These are phyloP conservation scores for Metacarcinus magister DNA, from an alignment of 2,888 invertebrate species.

Conservation along the genomic window DNA sequence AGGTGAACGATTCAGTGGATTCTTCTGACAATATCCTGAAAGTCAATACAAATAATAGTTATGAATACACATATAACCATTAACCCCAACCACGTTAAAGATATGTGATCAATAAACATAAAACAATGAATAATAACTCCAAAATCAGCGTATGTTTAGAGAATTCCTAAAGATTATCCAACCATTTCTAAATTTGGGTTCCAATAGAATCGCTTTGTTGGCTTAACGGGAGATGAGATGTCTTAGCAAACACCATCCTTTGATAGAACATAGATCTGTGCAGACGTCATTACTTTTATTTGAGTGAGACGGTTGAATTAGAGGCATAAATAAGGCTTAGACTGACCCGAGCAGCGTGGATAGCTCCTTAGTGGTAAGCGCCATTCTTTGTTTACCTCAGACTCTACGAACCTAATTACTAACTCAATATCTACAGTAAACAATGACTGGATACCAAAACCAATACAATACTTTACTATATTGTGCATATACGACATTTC, in stretches of 20 bases:
- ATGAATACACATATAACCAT: neutral
- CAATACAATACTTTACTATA: too few relatives aligned
- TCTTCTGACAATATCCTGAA: conserved; percentile 77
- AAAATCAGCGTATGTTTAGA: too few relatives aligned
- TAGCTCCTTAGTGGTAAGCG: conserved; percentile 68
- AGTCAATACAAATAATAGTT: neutral
- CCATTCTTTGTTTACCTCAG: conserved; percentile 76
- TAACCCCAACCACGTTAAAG: neutral
- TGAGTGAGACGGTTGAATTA: neutral
- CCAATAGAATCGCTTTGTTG: neutral
- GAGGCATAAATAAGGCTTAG: neutral
- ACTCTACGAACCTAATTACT: neutral
- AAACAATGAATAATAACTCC: neutral
- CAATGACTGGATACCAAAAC: too few relatives aligned
- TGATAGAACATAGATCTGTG: neutral
- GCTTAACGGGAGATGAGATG: neutral
- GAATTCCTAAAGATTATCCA: too few relatives aligned
- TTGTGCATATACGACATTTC: too few relatives aligned
- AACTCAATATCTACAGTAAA: neutral
- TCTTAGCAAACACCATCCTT: neutral
- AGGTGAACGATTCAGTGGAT: conserved; percentile 62
- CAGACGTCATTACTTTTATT: neutral
- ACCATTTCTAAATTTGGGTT: neutral
- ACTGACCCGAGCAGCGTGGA: conserved; percentile 73
- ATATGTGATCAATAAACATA: neutral